Evolutionary conservation across 2,113 vertebrate species (phyloP).

Genomic region (Uropsilus gracilis): DNA sequence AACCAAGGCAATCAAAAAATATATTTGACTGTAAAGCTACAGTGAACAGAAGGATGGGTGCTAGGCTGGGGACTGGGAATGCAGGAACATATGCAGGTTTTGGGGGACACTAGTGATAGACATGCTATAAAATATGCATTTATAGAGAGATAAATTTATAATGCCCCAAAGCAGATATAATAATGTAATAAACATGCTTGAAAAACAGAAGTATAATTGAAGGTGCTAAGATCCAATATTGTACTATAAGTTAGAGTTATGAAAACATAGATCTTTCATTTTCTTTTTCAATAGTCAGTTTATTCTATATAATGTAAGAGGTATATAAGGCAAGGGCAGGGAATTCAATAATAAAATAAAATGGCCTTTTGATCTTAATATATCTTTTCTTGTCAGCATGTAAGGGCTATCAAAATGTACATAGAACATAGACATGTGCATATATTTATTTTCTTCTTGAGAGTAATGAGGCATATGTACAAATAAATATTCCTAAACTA

Average conservation of each 20-base stretch:
- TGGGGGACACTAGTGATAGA: too few relatives aligned
- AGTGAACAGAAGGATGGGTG: too few relatives aligned
- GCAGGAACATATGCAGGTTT: too few relatives aligned
- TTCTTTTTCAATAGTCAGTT: background rate
- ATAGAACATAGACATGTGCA: background rate
- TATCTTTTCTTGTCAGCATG: background rate
- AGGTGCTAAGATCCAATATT: background rate
- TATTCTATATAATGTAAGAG: background rate
- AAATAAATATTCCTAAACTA: conserved; percentile 9
- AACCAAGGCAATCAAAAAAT: too few relatives aligned
- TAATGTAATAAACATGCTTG: background rate
- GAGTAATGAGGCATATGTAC: background rate
- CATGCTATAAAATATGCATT: too few relatives aligned
- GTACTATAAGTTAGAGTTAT: background rate
- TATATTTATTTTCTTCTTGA: conserved; percentile 8
- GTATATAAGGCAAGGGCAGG: background rate
- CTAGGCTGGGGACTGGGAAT: too few relatives aligned
- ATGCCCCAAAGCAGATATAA: too few relatives aligned
- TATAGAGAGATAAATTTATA: too few relatives aligned
- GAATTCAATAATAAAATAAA: background rate
- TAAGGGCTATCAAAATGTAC: background rate
- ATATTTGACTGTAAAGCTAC: too few relatives aligned
- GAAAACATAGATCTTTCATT: background rate
- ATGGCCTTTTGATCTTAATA: background rate
- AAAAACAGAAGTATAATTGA: background rate